Conservation (phyloP, 2,888 invertebrate species). For the Cerceris ruficornis region DNA sequence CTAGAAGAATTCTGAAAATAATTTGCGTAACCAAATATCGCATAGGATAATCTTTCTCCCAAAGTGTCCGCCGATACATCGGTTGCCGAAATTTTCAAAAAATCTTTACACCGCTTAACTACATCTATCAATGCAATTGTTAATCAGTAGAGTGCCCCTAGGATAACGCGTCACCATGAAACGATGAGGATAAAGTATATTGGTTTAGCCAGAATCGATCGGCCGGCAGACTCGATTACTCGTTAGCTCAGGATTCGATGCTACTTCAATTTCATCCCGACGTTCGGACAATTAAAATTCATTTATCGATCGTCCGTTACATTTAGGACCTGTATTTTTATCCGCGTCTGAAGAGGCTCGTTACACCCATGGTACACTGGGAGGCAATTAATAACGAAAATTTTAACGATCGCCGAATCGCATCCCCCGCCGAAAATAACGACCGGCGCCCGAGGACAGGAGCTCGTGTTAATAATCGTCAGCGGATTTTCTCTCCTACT, state of each 20-base stretch:
- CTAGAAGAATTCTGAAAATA: too few species aligned
- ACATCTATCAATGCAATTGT: too few species aligned
- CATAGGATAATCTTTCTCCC: too few species aligned
- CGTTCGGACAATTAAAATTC: conserved; percentile 51
- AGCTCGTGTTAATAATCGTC: conserved; percentile 60
- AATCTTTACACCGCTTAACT: too few species aligned
- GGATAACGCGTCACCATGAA: background rate
- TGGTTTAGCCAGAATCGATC: background rate
- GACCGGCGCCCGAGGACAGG: conserved; percentile 32
- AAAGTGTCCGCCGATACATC: too few species aligned
- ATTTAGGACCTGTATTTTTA: conserved; percentile 39
- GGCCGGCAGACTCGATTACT: conserved; percentile 17
- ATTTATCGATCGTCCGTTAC: conserved; percentile 53
- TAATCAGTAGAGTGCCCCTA: too few species aligned
- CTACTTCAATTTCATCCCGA: conserved; percentile 3
- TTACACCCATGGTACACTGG: conserved; percentile 56
- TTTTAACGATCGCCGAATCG: conserved; percentile 61
- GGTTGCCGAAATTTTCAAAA: too few species aligned
- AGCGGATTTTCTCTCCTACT: conserved; percentile 43
- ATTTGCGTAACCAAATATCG: too few species aligned
- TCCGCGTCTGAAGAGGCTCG: conserved; percentile 50
- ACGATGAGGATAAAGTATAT: background rate
- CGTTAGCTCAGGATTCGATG: conserved; percentile 16
- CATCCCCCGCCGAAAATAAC: conserved; percentile 30
- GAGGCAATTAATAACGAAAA: conserved; percentile 63